Evolutionary conservation across 2,113 vertebrate genomes (phyloP), one percentile per base, ranked within the genome.

Genomic region (Anoplopoma fimbria): DNA sequence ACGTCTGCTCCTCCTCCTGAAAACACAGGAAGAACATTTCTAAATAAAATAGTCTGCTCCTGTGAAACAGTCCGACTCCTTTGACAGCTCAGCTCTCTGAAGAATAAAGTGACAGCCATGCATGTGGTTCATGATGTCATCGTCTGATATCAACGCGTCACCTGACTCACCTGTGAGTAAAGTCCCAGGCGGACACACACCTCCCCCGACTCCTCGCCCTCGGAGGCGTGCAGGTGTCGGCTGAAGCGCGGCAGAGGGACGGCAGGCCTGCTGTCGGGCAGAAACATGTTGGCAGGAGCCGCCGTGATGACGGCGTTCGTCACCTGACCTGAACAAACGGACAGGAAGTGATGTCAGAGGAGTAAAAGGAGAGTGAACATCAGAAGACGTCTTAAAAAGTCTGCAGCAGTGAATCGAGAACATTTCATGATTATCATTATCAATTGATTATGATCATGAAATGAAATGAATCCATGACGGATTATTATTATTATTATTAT

Each of bases 281-380:
- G 95, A 40, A 99, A 94, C 98, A 99, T 99, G 94, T 97, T 96
- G 6, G 96, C 93, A 0, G 97, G 97, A 0, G 97, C 97, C 34
- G 97, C 91, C 60, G 94, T 89, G 45, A 99, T 97, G 92, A 95
- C 64, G 3, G 97, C 97, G 0, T 98, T 99, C 2, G 97, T 99
- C 73, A 99, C 96, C 0, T 97, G 97, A 61, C 98, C 98, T 99
- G 86, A 19, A 64, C 38, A 60, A 17, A 78, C 25, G 65, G n/a
- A 89, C 75, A 85, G 79, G 71, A 86, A 69, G 81, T 77, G 15
- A 80, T 15, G 62, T 86, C 17, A 27, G 38, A 69, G 53, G 13
- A 29, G n/a, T n/a, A n/a, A n/a, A n/a, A n/a, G n/a, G 51, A 55
- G 51, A 55, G 9, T 7, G 4, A 55, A 25, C 51, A n/a, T 21